A percentile compares a stretch with the other conserved stretches of the same genome.
These are phyloP conservation scores for Pogonus chalceus DNA, from an alignment of 1,140 invertebrate species.

Conservation along the genomic window DNA sequence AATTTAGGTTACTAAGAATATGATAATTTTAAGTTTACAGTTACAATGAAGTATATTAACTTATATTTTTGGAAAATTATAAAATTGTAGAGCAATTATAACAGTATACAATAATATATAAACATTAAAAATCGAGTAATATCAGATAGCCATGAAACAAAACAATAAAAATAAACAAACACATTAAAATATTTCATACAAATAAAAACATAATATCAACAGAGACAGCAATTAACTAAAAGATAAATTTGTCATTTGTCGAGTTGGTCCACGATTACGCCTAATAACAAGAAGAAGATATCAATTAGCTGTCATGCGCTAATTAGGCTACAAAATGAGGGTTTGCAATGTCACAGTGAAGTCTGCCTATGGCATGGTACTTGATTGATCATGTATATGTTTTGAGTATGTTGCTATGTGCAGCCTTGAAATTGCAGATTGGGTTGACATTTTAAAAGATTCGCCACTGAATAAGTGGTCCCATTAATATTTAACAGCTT, in stretches of 20 bases:
- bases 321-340: constrained; percentile 5
- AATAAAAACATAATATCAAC: too few species aligned
- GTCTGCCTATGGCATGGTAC: background rate
- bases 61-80: too few species aligned
- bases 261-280: background rate
- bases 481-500: background rate
- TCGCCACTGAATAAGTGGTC: background rate
- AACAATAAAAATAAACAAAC: too few species aligned
- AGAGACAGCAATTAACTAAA: background rate
- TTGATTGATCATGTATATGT: background rate
- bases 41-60: too few species aligned
- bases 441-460: background rate
- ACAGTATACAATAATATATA: too few species aligned
- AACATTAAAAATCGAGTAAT: too few species aligned
- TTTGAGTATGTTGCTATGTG: too few species aligned
- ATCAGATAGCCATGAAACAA: too few species aligned
- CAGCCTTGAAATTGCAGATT: background rate
- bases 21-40: too few species aligned
- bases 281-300: constrained; percentile 5
- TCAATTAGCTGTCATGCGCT: constrained; percentile 3
- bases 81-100: too few species aligned
- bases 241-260: constrained; percentile 4
- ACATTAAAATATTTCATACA: too few species aligned
- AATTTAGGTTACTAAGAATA: too few species aligned
- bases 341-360: background rate